Conservation (phyloP, 2,888 invertebrate genomes). For the Caenorhabditis angaria region DNA sequence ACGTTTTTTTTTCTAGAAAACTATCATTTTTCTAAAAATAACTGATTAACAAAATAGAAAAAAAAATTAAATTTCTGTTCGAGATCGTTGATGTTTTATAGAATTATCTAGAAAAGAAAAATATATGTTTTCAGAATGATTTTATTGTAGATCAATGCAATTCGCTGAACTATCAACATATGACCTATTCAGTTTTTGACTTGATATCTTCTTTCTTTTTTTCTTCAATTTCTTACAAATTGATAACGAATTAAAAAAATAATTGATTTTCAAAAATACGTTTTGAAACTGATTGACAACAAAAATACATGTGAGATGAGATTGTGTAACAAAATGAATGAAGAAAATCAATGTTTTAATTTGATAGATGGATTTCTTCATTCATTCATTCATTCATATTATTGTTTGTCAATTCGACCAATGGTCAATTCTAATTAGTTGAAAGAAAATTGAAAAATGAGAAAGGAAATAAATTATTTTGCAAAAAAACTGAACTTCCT, state of each 20-base stretch:
- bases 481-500: too few relatives aligned
- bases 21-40: too few relatives aligned
- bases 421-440: neutral
- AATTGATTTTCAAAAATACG: too few relatives aligned
- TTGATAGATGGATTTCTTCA: neutral
- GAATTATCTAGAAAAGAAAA: too few relatives aligned
- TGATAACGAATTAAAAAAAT: too few relatives aligned
- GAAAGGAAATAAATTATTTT: neutral
- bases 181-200: neutral
- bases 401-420: neutral
- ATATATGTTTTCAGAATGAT: too few relatives aligned
- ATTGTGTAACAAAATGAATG: neutral
- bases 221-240: neutral
- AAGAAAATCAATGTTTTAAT: neutral
- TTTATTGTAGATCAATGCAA: neutral
- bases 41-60: too few relatives aligned
- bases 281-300: neutral
- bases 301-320: neutral
- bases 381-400: neutral
- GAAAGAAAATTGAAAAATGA: neutral
- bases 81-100: too few relatives aligned
- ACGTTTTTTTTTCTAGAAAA: too few relatives aligned
- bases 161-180: neutral
- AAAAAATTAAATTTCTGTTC: too few relatives aligned
- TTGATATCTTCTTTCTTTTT: neutral